Conservation (phyloP, 2,113 vertebrate genomes). For the Archocentrus centrarchus region DNA sequence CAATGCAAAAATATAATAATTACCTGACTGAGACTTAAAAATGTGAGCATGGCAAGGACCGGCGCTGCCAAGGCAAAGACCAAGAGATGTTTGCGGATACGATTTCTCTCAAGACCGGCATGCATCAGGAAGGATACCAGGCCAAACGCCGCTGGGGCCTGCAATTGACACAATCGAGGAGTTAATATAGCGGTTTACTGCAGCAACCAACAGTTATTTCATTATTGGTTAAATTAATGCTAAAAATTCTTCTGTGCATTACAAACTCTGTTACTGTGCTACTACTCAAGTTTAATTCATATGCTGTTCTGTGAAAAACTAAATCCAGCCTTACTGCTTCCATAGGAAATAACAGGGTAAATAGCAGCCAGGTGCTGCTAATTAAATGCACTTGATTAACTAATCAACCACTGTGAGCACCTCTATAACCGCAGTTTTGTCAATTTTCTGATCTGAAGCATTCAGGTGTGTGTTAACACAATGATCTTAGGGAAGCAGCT, state of each 20-base stretch:
- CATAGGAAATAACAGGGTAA: background rate
- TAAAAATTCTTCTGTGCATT: background rate
- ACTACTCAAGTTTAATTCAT: background rate
- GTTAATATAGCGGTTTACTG: background rate
- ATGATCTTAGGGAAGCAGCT: background rate
- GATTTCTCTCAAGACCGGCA: constrained; percentile 95
- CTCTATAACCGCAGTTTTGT: background rate
- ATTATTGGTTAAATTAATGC: background rate
- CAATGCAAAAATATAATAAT: constrained; percentile 10
- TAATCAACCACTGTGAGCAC: background rate
- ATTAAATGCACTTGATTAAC: too few species aligned
- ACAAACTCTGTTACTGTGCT: background rate
- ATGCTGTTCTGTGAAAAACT: background rate
- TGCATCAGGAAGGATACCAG: constrained; percentile 99
- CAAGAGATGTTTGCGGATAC: constrained; percentile 96
- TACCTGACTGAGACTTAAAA: constrained; percentile 96
- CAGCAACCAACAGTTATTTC: background rate
- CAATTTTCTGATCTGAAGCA: background rate
- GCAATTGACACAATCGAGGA: background rate
- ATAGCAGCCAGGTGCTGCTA: too few species aligned
- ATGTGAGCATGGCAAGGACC: constrained; percentile 93
- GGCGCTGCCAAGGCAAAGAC: constrained; percentile 96
- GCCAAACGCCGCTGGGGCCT: constrained; percentile 98
- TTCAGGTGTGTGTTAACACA: too few species aligned
- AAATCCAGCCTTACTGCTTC: background rate